A percentile compares a stretch with the other conserved stretches of the same genome.
phyloP scores from a whole-genome alignment of 2,113 vertebrate species.

The Etheostoma spectabile region DNA sequence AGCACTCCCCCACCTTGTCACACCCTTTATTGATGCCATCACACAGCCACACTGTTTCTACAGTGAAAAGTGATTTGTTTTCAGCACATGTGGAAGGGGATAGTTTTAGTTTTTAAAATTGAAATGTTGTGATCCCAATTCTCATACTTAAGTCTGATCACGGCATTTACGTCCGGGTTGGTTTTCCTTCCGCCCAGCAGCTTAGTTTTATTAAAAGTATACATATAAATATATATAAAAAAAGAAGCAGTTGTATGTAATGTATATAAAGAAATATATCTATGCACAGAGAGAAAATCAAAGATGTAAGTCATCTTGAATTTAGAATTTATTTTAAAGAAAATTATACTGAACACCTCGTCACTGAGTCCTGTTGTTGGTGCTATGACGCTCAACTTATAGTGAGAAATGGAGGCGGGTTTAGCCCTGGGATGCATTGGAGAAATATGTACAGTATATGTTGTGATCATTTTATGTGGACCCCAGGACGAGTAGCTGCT shows the following conservation, averaged over 20 bases:
- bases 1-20: constrained; percentile 6
- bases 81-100: constrained; percentile 29
- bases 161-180: constrained; percentile 28
- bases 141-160: constrained; percentile 21
- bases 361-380: constrained; percentile 43
- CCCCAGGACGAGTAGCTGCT: no score
- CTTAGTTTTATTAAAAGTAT: constrained; percentile 54
- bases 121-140: constrained; percentile 19
- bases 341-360: constrained; percentile 5
- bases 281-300: constrained; percentile 60
- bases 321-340: constrained; percentile 39
- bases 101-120: constrained; percentile 18
- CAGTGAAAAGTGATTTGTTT: constrained; percentile 49
- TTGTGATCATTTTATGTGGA: no score
- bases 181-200: neutral
- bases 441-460: neutral
- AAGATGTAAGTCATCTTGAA: constrained; percentile 22
- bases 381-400: constrained; percentile 61
- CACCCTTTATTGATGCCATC: constrained; percentile 24
- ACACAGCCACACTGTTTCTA: constrained; percentile 31
- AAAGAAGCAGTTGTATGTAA: constrained; percentile 53
- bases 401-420: constrained; percentile 23
- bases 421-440: constrained; percentile 35
- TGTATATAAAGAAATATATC: constrained; percentile 63
- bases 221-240: neutral